Evolutionary conservation across 2,113 vertebrate genomes (phyloP), one percentile per base, ranked within the genome.

Genomic region (Gymnarchus niloticus): DNA sequence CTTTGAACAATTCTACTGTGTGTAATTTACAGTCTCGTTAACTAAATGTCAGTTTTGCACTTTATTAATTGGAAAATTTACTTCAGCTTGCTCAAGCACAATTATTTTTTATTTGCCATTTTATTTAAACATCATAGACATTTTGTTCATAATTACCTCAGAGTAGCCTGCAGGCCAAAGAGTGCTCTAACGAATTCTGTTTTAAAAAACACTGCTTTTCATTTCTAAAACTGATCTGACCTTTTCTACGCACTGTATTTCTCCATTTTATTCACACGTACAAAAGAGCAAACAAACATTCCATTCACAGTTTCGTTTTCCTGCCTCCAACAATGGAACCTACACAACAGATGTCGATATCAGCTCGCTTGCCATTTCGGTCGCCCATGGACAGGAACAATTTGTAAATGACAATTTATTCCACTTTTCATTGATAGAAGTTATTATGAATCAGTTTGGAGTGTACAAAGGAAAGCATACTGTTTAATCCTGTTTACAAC

Each of bases 371-470:
- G 65, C 65, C 65, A 73, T 73, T 73, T 73, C 10, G 28, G 33
- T 73, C 28, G 65, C 65, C 33, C 65, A 73, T 73, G 41, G 65
- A 73, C 65, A 73, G 41, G 65, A 73, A 73, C 65, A 73, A 73
- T 37, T 73, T 73, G 33, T 28, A 73, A 65, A 65, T n/a, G n/a
- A n/a, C 59, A 65, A 73, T 73, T 73, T 73, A 73, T 41, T 33
- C 65, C 65, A 37, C 28, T 73, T 73, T 33, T 37, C 65, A 73
- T 73, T 73, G 65, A 41, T 41, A 37, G 65, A 73, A 73, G 65
- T 73, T 37, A 28, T 73, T 41, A 19, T 73, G 65, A 73, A 73
- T 73, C 65, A 73, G 33, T 73, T 73, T 73, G 65, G 28, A 33
- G 65, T 73, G 65, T 19, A 73, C 65, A 73, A 73, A 73, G 65